phyloP scores from a whole-genome alignment of 2,113 vertebrate genomes.

The Eleginops maclovinus region DNA sequence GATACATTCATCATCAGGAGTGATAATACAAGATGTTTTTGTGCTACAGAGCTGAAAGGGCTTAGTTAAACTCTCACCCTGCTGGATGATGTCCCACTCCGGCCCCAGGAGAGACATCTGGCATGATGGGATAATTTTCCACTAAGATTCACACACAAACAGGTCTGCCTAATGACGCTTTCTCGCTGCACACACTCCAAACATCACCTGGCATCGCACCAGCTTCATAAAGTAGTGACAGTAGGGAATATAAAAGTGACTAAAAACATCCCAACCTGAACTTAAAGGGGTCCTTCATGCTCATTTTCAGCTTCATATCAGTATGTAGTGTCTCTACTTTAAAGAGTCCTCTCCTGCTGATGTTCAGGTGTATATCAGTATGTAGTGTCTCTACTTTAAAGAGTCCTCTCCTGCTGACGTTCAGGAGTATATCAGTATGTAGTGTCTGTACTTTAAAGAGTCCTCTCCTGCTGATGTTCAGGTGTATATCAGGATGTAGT shows the following conservation, averaged over 20 bases:
- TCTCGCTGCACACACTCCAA: slow-evolving; percentile 35
- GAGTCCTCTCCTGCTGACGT: no score
- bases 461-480: no score
- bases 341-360: no score
- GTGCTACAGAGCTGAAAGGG: not conserved
- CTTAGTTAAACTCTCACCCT: slow-evolving; percentile 57
- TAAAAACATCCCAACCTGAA: not conserved
- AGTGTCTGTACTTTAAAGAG: no score
- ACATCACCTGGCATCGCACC: slow-evolving; percentile 45
- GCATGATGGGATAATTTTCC: slow-evolving; percentile 70
- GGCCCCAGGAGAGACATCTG: slow-evolving; percentile 58
- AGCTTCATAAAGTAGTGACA: not conserved
- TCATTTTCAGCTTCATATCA: no score
- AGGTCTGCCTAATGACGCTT: slow-evolving; percentile 60
- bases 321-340: no score
- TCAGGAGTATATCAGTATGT: no score
- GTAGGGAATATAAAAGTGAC: not conserved
- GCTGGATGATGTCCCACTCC: slow-evolving; percentile 30
- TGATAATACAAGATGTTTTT: no score
- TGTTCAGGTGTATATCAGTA: no score
- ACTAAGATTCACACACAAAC: slow-evolving; percentile 72
- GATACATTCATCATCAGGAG: no score
- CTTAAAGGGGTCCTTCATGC: not conserved
- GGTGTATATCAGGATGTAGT: no score
- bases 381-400: no score